Evolutionary conservation across 2,888 invertebrate genomes (phyloP).

Genomic region (Monochamus alternatus): DNA sequence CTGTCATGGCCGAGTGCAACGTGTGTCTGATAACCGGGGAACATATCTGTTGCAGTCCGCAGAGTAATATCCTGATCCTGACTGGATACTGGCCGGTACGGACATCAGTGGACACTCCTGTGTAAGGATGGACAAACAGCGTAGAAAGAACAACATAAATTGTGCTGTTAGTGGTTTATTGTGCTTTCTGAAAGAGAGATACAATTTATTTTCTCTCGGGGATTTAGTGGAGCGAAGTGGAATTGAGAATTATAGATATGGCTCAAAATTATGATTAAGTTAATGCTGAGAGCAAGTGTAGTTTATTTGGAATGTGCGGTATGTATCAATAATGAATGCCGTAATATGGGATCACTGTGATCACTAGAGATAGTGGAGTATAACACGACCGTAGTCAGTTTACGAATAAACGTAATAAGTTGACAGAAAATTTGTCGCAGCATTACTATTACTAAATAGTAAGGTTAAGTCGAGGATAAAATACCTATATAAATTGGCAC

Average conservation of each 20-base stretch:
- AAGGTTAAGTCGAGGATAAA: too few relatives aligned
- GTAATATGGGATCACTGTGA: too few relatives aligned
- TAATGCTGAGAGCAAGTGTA: too few relatives aligned
- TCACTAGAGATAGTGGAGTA: too few relatives aligned
- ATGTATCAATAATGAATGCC: too few relatives aligned
- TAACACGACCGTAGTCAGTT: too few relatives aligned
- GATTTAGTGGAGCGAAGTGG: neutral
- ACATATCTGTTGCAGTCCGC: conserved; percentile 54
- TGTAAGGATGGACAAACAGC: conserved; percentile 37
- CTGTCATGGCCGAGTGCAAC: conserved; percentile 53
- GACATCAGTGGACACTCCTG: conserved; percentile 32
- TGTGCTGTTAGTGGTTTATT: conserved; percentile 8
- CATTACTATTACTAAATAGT: too few relatives aligned
- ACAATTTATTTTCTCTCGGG: conserved; percentile 5
- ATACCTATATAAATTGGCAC: too few relatives aligned
- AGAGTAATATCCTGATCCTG: conserved; percentile 51
- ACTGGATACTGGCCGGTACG: conserved; percentile 36
- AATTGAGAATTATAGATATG: neutral
- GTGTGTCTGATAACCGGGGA: conserved; percentile 52
- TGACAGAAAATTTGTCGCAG: too few relatives aligned
- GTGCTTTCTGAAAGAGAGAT: neutral
- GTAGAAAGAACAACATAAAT: conserved; percentile 7
- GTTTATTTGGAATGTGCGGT: too few relatives aligned
- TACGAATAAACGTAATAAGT: too few relatives aligned
- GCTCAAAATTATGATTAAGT: neutral